Percentiles rank a stretch among this genome's conserved stretches.
These are phyloP conservation scores for Colossoma macropomum DNA, from an alignment of 2,113 vertebrate genomes.

Conservation along the genomic window DNA sequence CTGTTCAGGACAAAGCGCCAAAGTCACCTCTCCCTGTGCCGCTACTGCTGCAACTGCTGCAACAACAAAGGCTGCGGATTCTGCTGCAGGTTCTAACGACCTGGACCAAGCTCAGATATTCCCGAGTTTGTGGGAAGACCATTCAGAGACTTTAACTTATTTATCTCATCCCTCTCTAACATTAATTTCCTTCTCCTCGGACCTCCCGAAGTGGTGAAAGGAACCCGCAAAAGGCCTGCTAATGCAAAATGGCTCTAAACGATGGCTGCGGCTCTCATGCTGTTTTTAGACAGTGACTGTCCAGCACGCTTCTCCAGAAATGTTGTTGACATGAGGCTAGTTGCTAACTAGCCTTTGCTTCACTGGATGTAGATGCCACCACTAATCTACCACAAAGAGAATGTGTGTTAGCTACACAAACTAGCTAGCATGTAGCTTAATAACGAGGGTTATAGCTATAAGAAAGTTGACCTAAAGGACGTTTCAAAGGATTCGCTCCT, in stretches of 20 bases:
- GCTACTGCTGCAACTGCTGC: conserved; percentile 83
- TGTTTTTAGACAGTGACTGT: too few species aligned
- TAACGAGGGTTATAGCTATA: too few species aligned
- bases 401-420: background rate
- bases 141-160: conserved; percentile 58
- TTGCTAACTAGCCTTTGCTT: background rate
- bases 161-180: background rate
- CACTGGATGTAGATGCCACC: background rate
- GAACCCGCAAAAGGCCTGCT: background rate
- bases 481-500: too few species aligned
- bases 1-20: conserved; percentile 71
- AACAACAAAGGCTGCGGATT: conserved; percentile 68
- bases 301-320: too few species aligned
- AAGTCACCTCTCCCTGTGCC: conserved; percentile 78
- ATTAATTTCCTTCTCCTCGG: background rate
- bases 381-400: background rate
- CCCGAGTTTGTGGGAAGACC: background rate
- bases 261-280: background rate
- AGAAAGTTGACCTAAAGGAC: too few species aligned
- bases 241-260: background rate
- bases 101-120: background rate
- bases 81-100: conserved; percentile 80
- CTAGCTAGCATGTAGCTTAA: background rate
- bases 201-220: background rate
- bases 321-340: too few species aligned